Evolutionary conservation across 2,888 invertebrate genomes (phyloP).

Genomic region (Athalia cordata): DNA sequence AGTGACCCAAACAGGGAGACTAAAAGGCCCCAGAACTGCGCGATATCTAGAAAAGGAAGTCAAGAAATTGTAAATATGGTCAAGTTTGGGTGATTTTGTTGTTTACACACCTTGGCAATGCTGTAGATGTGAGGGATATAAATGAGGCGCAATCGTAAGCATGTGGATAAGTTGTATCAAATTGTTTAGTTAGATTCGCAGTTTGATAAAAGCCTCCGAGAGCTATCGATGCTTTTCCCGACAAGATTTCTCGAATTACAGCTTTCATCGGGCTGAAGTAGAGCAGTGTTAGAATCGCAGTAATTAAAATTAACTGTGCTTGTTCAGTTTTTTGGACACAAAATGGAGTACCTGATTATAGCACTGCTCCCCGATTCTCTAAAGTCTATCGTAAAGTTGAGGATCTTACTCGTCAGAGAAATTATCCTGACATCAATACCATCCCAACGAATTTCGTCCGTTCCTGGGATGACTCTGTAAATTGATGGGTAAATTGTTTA

Average conservation of each 20-base stretch:
- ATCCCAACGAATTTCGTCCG: constrained; percentile 79
- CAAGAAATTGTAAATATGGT: too few species aligned
- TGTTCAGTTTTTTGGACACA: too few species aligned
- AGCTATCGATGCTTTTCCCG: constrained; percentile 80
- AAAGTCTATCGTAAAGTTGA: constrained; percentile 85
- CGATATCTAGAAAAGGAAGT: too few species aligned
- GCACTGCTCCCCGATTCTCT: constrained; percentile 74
- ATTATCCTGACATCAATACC: constrained; percentile 84
- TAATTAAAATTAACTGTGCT: not conserved
- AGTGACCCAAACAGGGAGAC: constrained; percentile 87
- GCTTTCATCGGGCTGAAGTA: constrained; percentile 78
- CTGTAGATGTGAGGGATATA: constrained; percentile 85
- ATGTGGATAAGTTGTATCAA: constrained; percentile 81
- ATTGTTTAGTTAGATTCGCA: constrained; percentile 71
- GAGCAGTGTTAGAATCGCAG: not conserved
- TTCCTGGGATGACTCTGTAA: constrained; percentile 67
- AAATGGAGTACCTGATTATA: not conserved
- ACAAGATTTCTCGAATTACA: constrained; percentile 76
- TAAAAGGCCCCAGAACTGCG: constrained; percentile 89
- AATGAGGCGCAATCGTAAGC: constrained; percentile 87
- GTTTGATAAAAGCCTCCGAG: constrained; percentile 85
- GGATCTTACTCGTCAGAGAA: constrained; percentile 77
- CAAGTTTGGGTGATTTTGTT: too few species aligned
- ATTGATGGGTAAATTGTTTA: constrained; percentile 54
- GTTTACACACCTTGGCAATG: constrained; percentile 80